phyloP scores from a whole-genome alignment of 2,888 invertebrate genomes.

The Drosophila suboccidentalis region DNA sequence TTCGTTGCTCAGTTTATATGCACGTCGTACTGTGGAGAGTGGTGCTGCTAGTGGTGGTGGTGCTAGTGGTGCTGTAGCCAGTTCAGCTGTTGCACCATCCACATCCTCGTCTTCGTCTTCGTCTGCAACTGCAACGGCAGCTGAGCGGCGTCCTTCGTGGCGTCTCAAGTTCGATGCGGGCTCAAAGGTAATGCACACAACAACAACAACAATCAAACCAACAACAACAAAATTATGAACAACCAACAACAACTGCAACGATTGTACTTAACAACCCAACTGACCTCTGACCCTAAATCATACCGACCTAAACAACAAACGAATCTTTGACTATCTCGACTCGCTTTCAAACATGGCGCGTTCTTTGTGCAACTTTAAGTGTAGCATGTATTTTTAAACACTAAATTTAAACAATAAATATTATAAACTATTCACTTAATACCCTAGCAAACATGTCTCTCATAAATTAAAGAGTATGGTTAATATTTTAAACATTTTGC shows the following conservation, averaged over 20 bases:
- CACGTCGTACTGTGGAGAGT: slow-evolving; percentile 66
- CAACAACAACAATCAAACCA: slow-evolving; percentile 15
- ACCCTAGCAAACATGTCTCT: slow-evolving; percentile 15
- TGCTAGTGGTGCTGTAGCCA: slow-evolving; percentile 39
- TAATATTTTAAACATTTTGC: slow-evolving; percentile 2
- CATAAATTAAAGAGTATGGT: background rate
- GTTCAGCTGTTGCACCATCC: slow-evolving; percentile 34
- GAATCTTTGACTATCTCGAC: slow-evolving; percentile 29
- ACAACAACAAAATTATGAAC: slow-evolving; percentile 13
- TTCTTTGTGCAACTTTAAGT: slow-evolving; percentile 43
- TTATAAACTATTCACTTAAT: background rate
- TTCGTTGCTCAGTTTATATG: slow-evolving; percentile 68
- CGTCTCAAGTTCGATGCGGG: slow-evolving; percentile 95
- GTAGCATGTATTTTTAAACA: slow-evolving; percentile 51
- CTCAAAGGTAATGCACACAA: slow-evolving; percentile 91
- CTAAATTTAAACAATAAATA: background rate
- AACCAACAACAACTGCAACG: slow-evolving; percentile 29
- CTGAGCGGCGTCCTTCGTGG: slow-evolving; percentile 96
- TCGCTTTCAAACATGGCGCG: slow-evolving; percentile 42
- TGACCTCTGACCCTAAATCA: slow-evolving; percentile 38
- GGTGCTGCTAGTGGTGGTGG: slow-evolving; percentile 31
- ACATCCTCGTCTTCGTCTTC: slow-evolving; percentile 51
- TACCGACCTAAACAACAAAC: slow-evolving; percentile 35
- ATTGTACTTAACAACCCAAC: slow-evolving; percentile 43
- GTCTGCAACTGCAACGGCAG: slow-evolving; percentile 60